Percentiles rank a stretch among this genome's conserved stretches.
phyloP scores from a whole-genome alignment of 2,113 vertebrate species.

The Gadus macrocephalus region DNA sequence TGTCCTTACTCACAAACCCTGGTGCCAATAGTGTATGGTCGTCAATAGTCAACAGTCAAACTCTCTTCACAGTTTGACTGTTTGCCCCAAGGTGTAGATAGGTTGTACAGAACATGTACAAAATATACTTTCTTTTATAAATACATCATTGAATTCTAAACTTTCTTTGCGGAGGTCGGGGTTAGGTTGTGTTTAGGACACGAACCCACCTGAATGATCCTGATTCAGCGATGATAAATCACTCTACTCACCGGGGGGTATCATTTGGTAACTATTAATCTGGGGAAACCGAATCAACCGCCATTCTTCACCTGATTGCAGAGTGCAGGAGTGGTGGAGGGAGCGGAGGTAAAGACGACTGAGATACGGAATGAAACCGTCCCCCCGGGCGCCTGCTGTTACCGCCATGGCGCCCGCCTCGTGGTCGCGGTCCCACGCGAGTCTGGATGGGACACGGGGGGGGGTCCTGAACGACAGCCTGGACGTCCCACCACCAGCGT shows the following conservation, averaged over 20 bases:
- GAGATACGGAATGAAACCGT: too few species aligned
- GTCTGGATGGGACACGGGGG: too few species aligned
- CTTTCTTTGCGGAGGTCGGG: background rate
- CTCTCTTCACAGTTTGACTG: too few species aligned
- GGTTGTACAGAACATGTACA: background rate
- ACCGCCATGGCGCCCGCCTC: background rate
- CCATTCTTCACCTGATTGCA: conserved; percentile 22
- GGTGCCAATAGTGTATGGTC: too few species aligned
- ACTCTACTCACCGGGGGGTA: conserved; percentile 4
- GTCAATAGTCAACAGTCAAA: too few species aligned
- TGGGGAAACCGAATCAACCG: conserved; percentile 10
- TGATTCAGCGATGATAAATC: conserved; percentile 6
- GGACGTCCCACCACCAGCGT: too few species aligned
- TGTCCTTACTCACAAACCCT: too few species aligned
- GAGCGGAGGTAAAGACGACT: background rate
- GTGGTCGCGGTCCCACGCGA: too few species aligned
- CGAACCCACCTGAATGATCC: background rate
- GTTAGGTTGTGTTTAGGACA: background rate
- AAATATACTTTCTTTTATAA: background rate
- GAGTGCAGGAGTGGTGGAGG: conserved; percentile 14
- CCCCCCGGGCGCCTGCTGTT: background rate
- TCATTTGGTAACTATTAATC: conserved; percentile 8
- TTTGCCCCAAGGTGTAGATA: too few species aligned
- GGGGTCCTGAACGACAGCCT: too few species aligned
- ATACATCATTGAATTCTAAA: conserved; percentile 8